A percentile compares a stretch with the other conserved stretches of the same genome.
phyloP scores from a whole-genome alignment of 2,797 vertebrate species.

The Lepus oiostolus region DNA sequence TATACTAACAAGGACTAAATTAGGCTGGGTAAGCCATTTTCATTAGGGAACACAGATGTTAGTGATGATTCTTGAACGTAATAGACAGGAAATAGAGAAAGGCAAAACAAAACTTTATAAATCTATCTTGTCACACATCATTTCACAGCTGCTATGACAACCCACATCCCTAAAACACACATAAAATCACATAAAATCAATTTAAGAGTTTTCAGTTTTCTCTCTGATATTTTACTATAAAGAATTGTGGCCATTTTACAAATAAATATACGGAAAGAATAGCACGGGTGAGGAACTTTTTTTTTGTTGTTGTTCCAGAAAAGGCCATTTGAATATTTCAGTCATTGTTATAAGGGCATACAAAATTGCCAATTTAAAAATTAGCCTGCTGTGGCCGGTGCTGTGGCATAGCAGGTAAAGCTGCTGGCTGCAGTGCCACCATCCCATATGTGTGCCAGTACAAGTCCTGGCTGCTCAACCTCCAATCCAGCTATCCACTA shows the following conservation, averaged over 20 bases:
- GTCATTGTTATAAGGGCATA: too few species aligned
- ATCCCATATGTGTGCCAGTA: too few species aligned
- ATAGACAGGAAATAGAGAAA: neutral
- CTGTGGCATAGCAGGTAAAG: too few species aligned
- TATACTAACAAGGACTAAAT: neutral
- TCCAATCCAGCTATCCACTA: too few species aligned
- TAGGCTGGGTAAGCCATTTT: neutral
- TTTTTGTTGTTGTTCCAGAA: too few species aligned
- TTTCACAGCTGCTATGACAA: neutral
- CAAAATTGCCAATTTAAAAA: too few species aligned
- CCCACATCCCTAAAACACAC: neutral
- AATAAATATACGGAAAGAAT: neutral
- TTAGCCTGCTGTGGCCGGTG: too few species aligned
- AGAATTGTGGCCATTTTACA: neutral
- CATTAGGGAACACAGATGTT: neutral
- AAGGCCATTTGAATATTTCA: too few species aligned
- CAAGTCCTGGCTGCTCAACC: too few species aligned
- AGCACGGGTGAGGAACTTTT: too few species aligned
- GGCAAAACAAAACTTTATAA: neutral
- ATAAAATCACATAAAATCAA: rapidly evolving
- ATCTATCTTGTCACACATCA: neutral
- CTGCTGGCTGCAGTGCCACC: too few species aligned
- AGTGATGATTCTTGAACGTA: neutral
- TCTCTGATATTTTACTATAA: neutral
- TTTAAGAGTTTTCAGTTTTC: neutral